Evolutionary conservation across 2,113 vertebrate species (phyloP).

Genomic region (mouse (Mus musculus)): DNA sequence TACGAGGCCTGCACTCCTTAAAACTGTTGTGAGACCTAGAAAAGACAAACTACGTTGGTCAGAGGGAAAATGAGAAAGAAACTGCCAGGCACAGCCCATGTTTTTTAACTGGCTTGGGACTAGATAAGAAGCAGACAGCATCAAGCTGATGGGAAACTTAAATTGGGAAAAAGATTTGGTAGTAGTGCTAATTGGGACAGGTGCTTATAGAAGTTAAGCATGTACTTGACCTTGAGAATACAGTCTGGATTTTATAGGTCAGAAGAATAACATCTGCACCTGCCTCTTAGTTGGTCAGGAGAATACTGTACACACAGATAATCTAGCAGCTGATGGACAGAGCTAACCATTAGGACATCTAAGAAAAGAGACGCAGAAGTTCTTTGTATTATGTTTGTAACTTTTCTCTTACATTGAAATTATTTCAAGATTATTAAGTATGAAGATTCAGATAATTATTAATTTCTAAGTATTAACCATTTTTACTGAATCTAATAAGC

Average conservation of each 20-base stretch:
- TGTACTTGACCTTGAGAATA: neutral
- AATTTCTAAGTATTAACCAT: neutral
- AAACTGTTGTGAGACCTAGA: neutral
- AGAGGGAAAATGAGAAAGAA: neutral
- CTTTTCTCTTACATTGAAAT: neutral
- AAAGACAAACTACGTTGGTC: neutral
- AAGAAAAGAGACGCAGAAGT: neutral
- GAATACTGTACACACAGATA: neutral
- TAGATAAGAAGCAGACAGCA: neutral
- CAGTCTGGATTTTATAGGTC: neutral
- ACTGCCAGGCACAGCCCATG: neutral
- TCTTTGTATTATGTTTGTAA: neutral
- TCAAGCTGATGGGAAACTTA: neutral
- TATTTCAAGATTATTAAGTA: neutral
- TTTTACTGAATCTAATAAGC: neutral
- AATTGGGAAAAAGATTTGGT: neutral
- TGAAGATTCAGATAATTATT: neutral
- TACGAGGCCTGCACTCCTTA: neutral
- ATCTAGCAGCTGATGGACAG: constrained; percentile 1
- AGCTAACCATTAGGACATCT: neutral
- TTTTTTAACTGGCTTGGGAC: neutral
- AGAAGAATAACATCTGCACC: neutral
- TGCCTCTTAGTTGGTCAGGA: neutral
- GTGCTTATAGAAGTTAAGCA: neutral
- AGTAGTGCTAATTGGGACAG: neutral